phyloP scores from a whole-genome alignment of 2,113 vertebrate species.

The Parotia lawesii region DNA sequence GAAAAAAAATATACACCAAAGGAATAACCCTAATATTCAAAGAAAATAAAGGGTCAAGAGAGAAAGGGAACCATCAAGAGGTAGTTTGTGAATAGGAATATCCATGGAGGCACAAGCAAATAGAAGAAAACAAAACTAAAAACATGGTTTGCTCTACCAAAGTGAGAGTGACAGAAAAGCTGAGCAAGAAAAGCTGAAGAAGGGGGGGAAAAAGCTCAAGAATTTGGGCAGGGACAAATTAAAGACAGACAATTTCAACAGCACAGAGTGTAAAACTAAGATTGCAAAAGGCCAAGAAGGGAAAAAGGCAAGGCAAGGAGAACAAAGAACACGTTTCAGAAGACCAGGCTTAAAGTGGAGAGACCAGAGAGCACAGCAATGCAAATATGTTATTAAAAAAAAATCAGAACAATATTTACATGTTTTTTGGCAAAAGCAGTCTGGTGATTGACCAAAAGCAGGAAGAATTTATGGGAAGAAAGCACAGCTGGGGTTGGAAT shows the following conservation, averaged over 20 bases:
- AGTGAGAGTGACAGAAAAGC: background rate
- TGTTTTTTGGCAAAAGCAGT: background rate
- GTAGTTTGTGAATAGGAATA: background rate
- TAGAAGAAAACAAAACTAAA: background rate
- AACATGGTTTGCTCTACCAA: background rate
- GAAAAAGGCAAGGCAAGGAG: conserved; percentile 6
- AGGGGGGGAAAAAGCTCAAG: fast-evolving
- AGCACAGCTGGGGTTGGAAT: background rate
- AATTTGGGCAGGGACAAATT: conserved; percentile 7
- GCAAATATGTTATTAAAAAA: background rate
- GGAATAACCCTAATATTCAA: background rate
- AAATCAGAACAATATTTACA: background rate
- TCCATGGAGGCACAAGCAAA: background rate
- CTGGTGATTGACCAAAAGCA: background rate
- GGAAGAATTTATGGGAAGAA: background rate
- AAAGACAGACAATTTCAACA: background rate
- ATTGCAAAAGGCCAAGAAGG: conserved; percentile 18
- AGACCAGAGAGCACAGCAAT: background rate
- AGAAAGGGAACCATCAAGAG: background rate
- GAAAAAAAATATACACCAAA: background rate
- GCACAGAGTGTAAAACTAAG: background rate
- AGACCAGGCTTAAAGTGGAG: background rate
- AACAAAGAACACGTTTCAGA: conserved; percentile 27
- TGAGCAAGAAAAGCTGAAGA: background rate
- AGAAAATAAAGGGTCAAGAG: background rate